Evolutionary conservation across 92 coral and sea anemone genomes (phyloP).

Genomic region (Phenganax stokvisi): DNA sequence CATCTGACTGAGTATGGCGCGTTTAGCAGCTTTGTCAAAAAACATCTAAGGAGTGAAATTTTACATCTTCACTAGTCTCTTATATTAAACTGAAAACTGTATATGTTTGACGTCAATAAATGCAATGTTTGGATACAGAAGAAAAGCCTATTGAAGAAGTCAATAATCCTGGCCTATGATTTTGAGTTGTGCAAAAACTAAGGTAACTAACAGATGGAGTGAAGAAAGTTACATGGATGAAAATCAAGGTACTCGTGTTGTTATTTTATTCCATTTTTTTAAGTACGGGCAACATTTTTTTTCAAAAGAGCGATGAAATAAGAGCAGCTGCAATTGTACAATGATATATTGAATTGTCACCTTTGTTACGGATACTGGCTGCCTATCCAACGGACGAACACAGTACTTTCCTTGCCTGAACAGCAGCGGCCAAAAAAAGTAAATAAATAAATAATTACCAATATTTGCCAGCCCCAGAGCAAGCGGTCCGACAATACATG

Average conservation of each 20-base stretch:
- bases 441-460: not conserved
- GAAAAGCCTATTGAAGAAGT: too few relatives aligned
- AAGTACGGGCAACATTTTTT: too few relatives aligned
- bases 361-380: conserved; percentile 80
- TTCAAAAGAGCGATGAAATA: too few relatives aligned
- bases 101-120: too few relatives aligned
- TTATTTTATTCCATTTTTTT: too few relatives aligned
- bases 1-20: conserved; percentile 69
- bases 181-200: too few relatives aligned
- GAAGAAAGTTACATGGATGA: too few relatives aligned
- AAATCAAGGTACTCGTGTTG: too few relatives aligned
- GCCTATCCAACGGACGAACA: conserved; percentile 81
- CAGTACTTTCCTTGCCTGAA: conserved; percentile 78
- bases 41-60: conserved; percentile 54
- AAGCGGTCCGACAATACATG: too few relatives aligned
- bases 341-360: conserved; percentile 40
- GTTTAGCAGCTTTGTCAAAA: conserved; percentile 85
- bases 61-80: not conserved
- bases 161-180: too few relatives aligned
- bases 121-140: too few relatives aligned
- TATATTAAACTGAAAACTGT: not conserved
- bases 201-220: too few relatives aligned
- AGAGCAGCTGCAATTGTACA: not conserved
- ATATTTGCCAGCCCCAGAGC: not conserved
- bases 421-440: conserved; percentile 1